Percentiles rank a stretch among this genome's conserved stretches.
phyloP scores from a whole-genome alignment of 2,797 vertebrate genomes.

The Sternarchorhynchus goeldii region DNA sequence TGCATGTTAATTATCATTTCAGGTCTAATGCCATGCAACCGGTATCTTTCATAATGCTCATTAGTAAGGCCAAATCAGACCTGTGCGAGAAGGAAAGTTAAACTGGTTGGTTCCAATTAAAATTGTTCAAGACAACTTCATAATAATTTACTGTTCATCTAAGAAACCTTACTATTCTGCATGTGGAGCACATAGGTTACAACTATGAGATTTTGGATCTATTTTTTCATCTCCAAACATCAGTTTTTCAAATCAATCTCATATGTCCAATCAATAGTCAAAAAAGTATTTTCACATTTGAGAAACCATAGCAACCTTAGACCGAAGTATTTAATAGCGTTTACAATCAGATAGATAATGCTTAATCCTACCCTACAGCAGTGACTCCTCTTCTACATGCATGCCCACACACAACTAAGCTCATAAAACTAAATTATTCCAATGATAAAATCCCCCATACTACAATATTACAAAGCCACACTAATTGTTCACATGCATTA shows the following conservation, averaged over 20 bases:
- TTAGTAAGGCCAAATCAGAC: background rate
- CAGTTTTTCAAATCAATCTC: constrained; percentile 13
- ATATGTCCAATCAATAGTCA: constrained; percentile 10
- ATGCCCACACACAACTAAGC: background rate
- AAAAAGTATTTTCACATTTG: background rate
- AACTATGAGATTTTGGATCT: background rate
- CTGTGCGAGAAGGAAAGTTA: background rate
- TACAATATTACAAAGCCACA: constrained; percentile 40
- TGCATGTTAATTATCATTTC: constrained; percentile 6
- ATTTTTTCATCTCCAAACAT: constrained; percentile 16
- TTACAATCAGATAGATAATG: background rate
- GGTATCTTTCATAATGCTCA: background rate
- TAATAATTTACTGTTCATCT: background rate
- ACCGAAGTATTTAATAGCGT: background rate
- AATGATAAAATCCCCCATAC: constrained; percentile 1
- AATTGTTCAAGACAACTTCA: constrained; percentile 1
- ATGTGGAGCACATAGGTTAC: background rate
- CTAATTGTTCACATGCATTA: constrained; percentile 35
- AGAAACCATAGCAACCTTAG: background rate
- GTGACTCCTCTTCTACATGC: background rate
- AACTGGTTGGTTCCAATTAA: background rate
- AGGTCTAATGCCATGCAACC: background rate
- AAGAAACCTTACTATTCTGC: background rate
- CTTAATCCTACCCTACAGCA: background rate
- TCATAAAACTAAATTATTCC: background rate